phyloP scores from a whole-genome alignment of 1,140 invertebrate species.

The Pissodes strobi region DNA sequence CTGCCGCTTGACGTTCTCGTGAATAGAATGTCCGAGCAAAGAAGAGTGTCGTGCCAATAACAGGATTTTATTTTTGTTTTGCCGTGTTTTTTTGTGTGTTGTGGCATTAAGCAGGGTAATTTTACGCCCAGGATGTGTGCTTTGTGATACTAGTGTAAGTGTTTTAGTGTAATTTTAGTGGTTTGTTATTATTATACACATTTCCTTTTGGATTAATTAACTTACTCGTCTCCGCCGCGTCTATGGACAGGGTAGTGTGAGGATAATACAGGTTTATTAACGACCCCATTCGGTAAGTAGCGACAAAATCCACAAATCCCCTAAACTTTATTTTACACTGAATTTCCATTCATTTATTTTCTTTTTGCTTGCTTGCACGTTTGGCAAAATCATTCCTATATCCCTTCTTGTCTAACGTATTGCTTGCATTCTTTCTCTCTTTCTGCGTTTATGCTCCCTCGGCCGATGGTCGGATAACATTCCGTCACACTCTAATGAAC shows the following conservation, averaged over 20 bases:
- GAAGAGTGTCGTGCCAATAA: slow-evolving; percentile 30
- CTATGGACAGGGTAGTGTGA: slow-evolving; percentile 3
- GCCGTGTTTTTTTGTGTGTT: slow-evolving; percentile 27
- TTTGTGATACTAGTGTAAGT: slow-evolving; percentile 32
- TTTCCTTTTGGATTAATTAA: slow-evolving; percentile 16
- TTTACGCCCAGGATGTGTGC: slow-evolving; percentile 24
- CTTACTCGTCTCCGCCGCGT: slow-evolving; percentile 14
- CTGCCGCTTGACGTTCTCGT: slow-evolving; percentile 24
- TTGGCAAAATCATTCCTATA: neutral
- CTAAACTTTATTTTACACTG: neutral
- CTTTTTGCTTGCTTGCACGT: neutral
- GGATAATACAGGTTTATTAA: neutral
- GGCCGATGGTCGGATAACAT: neutral
- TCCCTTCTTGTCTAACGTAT: neutral
- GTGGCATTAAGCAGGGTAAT: slow-evolving; percentile 5
- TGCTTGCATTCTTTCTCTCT: neutral
- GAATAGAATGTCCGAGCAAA: slow-evolving; percentile 33
- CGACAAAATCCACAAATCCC: neutral
- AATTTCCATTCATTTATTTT: neutral
- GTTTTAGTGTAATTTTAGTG: slow-evolving; percentile 28
- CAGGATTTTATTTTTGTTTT: slow-evolving; percentile 30
- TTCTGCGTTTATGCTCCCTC: neutral
- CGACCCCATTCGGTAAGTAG: slow-evolving; percentile 5
- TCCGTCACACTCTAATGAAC: slow-evolving; percentile 15
- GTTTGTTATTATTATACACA: neutral